Evolutionary conservation across 2,888 invertebrate genomes (phyloP), one percentile per base, ranked within the genome.

Genomic region (Zaprionus bogoriensis): DNA sequence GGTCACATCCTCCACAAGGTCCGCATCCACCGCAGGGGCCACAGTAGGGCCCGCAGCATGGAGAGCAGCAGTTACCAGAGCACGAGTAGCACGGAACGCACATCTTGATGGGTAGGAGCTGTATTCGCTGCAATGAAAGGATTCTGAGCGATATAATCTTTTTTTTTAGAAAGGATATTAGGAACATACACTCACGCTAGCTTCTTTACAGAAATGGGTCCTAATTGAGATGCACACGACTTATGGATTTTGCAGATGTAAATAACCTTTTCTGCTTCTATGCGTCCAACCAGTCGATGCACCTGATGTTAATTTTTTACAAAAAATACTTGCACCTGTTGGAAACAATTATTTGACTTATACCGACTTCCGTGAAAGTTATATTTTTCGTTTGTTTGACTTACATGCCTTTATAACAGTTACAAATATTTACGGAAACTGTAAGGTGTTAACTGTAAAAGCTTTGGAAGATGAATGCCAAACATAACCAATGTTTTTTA

Each of bases 11-110:
- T 2, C 64, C 57, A 4, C 69, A 61, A 0, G 53, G 28, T 2
- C 48, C 42, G 10, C 67, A 66, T 5, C 27, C 22, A 2, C 62
- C 62, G 12, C 72, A 58, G 0, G 20, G 39, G 2, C 54, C 38
- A 46, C 2, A 61, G 22, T 61, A 64, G 0, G 67, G 51, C 1
- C 62, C 7, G n/a, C 48, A 65, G 20, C 65, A 68, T 3, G 58
- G 53, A 7, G 57, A 25, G 28, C 64, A 67, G 36, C 44, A 30
- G 1, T 46, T 30, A n/a, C 63, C 48, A 27, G 54, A 46, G 22
- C 71, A 67, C 22, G 73, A 55, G n/a, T 58, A 51, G 54, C 74
- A 67, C 2, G 69, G 44, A 48, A 54, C 45, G 25, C 77, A 77
- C 69, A 77, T 74, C 39, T 48, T 77, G 47, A 36, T 22, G 9